phyloP scores from a whole-genome alignment of 2,113 vertebrate genomes.

The Siphamia tubifer region DNA sequence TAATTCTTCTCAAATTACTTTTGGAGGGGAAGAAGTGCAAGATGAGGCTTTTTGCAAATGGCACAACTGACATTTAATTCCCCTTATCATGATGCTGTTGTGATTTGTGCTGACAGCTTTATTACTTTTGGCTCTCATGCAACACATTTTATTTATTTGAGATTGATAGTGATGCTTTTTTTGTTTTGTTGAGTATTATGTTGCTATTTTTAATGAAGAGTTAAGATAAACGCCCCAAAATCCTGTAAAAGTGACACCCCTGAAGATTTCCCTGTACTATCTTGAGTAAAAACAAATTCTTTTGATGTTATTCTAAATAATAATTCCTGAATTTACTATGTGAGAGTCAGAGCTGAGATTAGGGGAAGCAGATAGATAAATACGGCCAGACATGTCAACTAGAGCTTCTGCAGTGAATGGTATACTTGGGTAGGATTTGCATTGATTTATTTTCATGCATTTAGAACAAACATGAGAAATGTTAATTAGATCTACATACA shows the following conservation, averaged over 20 bases:
- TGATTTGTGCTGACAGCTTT: neutral
- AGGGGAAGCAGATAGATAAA: too few relatives aligned
- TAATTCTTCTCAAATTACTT: neutral
- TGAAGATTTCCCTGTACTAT: neutral
- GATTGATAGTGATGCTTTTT: neutral
- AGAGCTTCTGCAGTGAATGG: too few relatives aligned
- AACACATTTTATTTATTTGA: neutral
- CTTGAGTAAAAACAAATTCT: neutral
- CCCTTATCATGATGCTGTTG: neutral
- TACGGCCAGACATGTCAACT: too few relatives aligned
- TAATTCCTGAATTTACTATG: neutral
- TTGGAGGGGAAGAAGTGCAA: neutral
- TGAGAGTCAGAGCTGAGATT: too few relatives aligned
- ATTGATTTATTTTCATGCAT: too few relatives aligned
- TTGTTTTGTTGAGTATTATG: too few relatives aligned
- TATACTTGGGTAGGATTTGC: too few relatives aligned
- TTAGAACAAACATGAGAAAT: too few relatives aligned
- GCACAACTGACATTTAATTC: slow-evolving; percentile 6
- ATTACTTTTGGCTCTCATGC: neutral
- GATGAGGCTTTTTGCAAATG: neutral
- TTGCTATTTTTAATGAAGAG: too few relatives aligned
- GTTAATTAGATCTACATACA: too few relatives aligned
- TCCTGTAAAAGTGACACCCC: neutral
- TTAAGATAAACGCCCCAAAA: neutral
- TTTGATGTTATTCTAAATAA: neutral